These are phyloP conservation scores for Paramormyrops kingsleyae DNA, from an alignment of 2,113 vertebrate species.

Conservation along the genomic window DNA sequence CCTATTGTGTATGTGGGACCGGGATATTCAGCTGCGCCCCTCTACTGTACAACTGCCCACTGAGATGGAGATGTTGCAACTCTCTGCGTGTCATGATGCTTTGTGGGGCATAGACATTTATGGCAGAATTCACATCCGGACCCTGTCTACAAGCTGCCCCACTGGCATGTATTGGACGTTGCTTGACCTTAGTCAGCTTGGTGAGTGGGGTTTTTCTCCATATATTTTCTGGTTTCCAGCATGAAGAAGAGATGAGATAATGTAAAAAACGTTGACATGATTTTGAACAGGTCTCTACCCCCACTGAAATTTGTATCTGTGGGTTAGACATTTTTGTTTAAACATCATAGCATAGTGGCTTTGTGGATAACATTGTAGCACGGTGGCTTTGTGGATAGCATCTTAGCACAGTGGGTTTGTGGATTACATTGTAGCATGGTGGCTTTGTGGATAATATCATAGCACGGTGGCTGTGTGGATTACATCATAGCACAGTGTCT, in stretches of 20 bases:
- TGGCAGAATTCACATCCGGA: slow-evolving; percentile 79
- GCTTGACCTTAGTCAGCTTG: slow-evolving; percentile 91
- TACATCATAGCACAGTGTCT: neutral
- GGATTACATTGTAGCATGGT: neutral
- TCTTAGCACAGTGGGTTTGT: neutral
- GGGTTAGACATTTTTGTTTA: neutral
- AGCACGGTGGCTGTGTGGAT: neutral
- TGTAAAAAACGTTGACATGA: neutral
- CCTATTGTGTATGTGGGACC: slow-evolving; percentile 82
- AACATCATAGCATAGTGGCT: neutral
- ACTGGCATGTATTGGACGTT: slow-evolving; percentile 83
- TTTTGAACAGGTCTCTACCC: neutral
- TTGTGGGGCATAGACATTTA: slow-evolving; percentile 83
- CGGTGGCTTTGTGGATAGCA: neutral
- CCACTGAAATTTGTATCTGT: neutral
- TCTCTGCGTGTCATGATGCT: slow-evolving; percentile 83
- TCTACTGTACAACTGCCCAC: slow-evolving; percentile 79
- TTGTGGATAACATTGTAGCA: neutral
- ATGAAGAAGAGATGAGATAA: neutral
- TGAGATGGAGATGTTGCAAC: slow-evolving; percentile 73
- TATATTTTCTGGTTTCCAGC: neutral
- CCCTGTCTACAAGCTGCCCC: slow-evolving; percentile 79
- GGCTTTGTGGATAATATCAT: neutral
- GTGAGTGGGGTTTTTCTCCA: slow-evolving; percentile 51
- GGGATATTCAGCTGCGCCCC: slow-evolving; percentile 75